Evolutionary conservation across 2,797 vertebrate species (phyloP).

Genomic region (Coracias cyanogaster): DNA sequence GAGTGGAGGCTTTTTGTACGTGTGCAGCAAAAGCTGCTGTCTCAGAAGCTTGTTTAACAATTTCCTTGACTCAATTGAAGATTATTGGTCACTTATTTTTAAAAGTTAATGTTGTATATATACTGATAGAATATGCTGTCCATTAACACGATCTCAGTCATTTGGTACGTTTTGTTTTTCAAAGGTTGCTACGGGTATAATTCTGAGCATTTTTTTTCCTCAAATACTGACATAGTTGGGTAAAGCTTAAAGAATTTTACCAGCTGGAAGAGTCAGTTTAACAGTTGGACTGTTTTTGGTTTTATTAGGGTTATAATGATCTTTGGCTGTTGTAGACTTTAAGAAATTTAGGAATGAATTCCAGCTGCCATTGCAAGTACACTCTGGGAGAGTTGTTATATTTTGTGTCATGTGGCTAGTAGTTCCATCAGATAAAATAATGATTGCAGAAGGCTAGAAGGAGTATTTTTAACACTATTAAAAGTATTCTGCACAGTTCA

Average conservation of each 20-base stretch:
- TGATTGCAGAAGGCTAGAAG: background rate
- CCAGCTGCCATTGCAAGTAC: background rate
- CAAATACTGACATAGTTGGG: background rate
- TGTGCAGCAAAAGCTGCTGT: background rate
- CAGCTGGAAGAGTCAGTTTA: background rate
- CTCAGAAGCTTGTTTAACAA: background rate
- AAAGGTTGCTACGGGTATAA: background rate
- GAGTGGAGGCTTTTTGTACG: background rate
- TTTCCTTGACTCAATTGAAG: fast-evolving
- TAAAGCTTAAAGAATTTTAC: background rate
- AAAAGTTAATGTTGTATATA: background rate
- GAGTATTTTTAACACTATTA: background rate
- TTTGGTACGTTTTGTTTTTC: background rate
- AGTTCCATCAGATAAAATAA: background rate
- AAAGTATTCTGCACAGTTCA: background rate
- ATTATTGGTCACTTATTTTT: background rate
- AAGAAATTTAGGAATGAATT: background rate
- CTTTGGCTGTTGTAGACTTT: background rate
- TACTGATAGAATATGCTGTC: background rate
- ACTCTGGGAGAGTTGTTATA: background rate
- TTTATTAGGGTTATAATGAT: background rate
- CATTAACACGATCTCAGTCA: background rate
- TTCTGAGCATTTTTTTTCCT: background rate
- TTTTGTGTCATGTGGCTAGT: background rate
- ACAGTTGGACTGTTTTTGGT: background rate